Conservation (phyloP, 23 tunicate species). For the Diplosoma virens region DNA sequence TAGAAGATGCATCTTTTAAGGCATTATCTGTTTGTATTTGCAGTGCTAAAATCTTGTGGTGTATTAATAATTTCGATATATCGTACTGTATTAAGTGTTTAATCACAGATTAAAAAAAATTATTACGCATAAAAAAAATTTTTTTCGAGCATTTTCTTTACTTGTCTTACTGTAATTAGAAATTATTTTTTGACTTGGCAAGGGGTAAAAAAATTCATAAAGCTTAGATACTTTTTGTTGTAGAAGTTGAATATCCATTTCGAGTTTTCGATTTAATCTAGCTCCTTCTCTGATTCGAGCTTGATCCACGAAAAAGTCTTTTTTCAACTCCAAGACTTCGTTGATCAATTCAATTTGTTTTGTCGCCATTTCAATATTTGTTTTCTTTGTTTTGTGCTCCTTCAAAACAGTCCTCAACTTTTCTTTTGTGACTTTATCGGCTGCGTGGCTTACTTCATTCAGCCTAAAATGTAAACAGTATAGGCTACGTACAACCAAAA, state of each 20-base stretch:
- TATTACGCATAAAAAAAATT: no score
- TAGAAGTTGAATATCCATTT: slow-evolving; percentile 23
- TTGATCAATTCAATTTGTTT: slow-evolving; percentile 60
- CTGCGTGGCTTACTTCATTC: slow-evolving; percentile 18
- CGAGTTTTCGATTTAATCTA: slow-evolving; percentile 52
- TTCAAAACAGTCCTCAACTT: slow-evolving; percentile 31
- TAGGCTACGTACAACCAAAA: no score
- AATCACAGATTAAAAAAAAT: no score
- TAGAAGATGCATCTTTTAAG: no score
- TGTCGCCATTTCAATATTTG: slow-evolving; percentile 55
- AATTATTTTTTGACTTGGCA: no score
- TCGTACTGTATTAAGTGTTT: no score
- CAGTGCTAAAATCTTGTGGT: no score
- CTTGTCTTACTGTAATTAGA: no score
- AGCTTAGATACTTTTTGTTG: slow-evolving; percentile 41
- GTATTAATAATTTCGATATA: no score
- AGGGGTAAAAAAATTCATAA: neutral
- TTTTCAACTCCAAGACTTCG: slow-evolving; percentile 72
- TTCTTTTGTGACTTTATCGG: slow-evolving; percentile 34
- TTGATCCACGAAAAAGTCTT: slow-evolving; percentile 66
- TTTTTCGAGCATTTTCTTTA: no score
- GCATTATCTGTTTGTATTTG: no score
- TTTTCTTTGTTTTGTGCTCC: slow-evolving; percentile 49
- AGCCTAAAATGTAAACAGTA: no score
- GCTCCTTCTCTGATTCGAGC: slow-evolving; percentile 47